phyloP scores from a whole-genome alignment of 2,888 invertebrate species.

The Cryptocheilus praepositus region DNA sequence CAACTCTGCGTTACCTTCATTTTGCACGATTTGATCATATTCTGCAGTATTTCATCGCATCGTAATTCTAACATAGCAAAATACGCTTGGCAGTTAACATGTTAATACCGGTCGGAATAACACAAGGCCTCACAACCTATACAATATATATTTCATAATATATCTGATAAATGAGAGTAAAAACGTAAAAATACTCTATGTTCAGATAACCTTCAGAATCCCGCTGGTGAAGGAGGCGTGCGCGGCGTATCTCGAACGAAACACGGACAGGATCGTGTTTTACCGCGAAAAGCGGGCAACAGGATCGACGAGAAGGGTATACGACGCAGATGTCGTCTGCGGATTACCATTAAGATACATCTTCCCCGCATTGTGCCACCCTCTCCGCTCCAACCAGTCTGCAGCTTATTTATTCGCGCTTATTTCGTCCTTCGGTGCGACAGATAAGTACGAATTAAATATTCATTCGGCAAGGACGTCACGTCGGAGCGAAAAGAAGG shows the following conservation, averaged over 20 bases:
- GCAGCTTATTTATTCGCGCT: conserved; percentile 63
- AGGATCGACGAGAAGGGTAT: conserved; percentile 13
- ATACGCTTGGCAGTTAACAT: too few species aligned
- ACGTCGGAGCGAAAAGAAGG: conserved; percentile 10
- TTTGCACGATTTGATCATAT: too few species aligned
- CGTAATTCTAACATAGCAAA: too few species aligned
- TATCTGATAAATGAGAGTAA: too few species aligned
- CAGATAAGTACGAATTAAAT: conserved; percentile 63
- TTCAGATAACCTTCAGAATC: too few species aligned
- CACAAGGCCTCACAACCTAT: too few species aligned
- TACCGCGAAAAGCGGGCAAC: conserved; percentile 6
- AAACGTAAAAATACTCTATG: too few species aligned
- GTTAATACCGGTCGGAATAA: too few species aligned
- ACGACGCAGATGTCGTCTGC: conserved; percentile 55
- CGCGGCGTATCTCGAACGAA: conserved; percentile 5
- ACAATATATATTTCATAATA: too few species aligned
- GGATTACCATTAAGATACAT: conserved; percentile 63
- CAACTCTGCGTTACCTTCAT: too few species aligned
- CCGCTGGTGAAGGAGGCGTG: background rate
- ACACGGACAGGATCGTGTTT: conserved; percentile 4
- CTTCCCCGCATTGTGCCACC: conserved; percentile 42
- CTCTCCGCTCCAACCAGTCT: conserved; percentile 26
- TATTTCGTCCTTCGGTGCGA: conserved; percentile 51
- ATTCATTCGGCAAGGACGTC: conserved; percentile 54
- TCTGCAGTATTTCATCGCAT: too few species aligned